Evolutionary conservation across 2,113 vertebrate species (phyloP).

Genomic region (Otolemur garnettii): DNA sequence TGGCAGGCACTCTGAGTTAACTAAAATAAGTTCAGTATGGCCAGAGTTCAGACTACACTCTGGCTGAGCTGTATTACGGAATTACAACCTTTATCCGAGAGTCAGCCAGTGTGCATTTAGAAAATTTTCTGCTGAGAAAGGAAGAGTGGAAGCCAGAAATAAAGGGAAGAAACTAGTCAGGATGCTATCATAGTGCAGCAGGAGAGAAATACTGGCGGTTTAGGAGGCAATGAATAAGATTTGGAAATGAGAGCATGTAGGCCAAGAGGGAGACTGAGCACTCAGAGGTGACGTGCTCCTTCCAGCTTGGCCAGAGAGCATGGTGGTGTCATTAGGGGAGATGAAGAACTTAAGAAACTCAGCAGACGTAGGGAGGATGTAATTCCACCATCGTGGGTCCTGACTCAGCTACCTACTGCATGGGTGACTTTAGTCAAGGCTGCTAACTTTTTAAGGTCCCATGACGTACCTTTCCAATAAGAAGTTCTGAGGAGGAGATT

Average conservation of each 20-base stretch:
- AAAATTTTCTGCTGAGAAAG: background rate
- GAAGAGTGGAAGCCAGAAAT: background rate
- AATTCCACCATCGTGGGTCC: background rate
- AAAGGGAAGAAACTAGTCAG: background rate
- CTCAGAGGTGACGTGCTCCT: background rate
- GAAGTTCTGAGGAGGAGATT: background rate
- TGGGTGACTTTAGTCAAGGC: background rate
- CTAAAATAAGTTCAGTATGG: background rate
- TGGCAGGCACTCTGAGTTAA: background rate
- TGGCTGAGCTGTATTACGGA: no score
- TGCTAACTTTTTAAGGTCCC: background rate
- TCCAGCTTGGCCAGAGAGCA: no score
- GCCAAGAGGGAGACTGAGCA: accelerated
- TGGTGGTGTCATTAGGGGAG: background rate
- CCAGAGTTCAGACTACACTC: accelerated
- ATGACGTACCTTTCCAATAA: background rate
- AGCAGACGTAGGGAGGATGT: no score
- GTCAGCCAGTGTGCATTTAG: background rate
- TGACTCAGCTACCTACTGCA: background rate
- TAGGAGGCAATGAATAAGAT: background rate
- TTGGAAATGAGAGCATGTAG: background rate
- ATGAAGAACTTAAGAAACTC: background rate
- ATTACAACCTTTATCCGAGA: background rate
- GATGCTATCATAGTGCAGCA: background rate
- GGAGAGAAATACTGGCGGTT: background rate